Evolutionary conservation across 2,888 invertebrate genomes (phyloP).

Genomic region (Melikaiella ostensackeni): DNA sequence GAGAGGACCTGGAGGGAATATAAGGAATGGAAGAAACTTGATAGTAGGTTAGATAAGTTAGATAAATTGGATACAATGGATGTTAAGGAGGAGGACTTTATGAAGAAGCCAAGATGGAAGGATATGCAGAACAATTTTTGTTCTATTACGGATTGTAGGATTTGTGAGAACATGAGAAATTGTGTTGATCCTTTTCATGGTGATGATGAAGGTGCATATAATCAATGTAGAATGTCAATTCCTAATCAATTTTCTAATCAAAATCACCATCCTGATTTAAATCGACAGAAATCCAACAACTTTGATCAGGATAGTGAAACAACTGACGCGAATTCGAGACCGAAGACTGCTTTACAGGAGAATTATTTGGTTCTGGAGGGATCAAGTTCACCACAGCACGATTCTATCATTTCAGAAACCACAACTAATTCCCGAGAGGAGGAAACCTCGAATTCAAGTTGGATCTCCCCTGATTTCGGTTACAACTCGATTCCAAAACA

Average conservation of each 20-base stretch:
- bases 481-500: conserved; percentile 66
- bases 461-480: conserved; percentile 61
- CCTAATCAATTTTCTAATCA: background rate
- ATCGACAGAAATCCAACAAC: background rate
- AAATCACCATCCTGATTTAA: too few species aligned
- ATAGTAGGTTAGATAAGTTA: conserved; percentile 54
- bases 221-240: background rate
- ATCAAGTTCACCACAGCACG: conserved; percentile 14
- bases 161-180: conserved; percentile 55
- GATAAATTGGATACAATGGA: conserved; percentile 41
- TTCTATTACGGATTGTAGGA: conserved; percentile 56
- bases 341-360: conserved; percentile 66
- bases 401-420: conserved; percentile 46
- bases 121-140: conserved; percentile 60
- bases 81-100: conserved; percentile 63
- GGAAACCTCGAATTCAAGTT: conserved; percentile 23
- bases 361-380: conserved; percentile 66
- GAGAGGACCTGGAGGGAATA: conserved; percentile 71
- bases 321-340: conserved; percentile 48
- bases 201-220: conserved; percentile 19
- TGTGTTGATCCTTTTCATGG: conserved; percentile 51
- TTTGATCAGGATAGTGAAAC: conserved; percentile 31
- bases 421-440: conserved; percentile 39
- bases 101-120: conserved; percentile 68
- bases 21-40: conserved; percentile 66